Evolutionary conservation across 2,113 vertebrate genomes (phyloP), one percentile per base, ranked within the genome.

Genomic region (Calypte anna): DNA sequence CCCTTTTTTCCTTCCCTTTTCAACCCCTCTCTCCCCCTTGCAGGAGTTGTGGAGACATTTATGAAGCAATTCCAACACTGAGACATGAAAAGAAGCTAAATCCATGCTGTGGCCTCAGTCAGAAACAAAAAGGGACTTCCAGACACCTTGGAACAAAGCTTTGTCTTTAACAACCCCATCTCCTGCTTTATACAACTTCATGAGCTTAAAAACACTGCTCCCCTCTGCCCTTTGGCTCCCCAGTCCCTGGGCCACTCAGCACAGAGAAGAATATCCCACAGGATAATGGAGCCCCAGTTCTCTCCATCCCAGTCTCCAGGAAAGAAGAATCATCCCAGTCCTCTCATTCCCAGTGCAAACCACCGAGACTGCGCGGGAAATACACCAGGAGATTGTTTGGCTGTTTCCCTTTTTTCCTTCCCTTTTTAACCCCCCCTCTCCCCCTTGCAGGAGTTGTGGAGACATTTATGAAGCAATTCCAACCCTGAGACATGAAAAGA

Each of bases 311-410:
- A 63, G 64, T 96, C 97, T 79, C 96, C 20, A 30, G 91, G 91
- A 95, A 96, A 59, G 74, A 89, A 91, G 83, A 94, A 95, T 96
- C 97, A 96, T 90, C 70, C 93, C 78, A 43, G 28, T 40, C 66
- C 89, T 96, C 84, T 95, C 91, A 95, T 70, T 83, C 88, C 92
- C 95, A 94, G 96, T 84, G 86, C 73, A 95, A 96, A 77, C 91
- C 59, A 83, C 21, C 23, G 69, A 91, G 92, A 96, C 55, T 75
- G 75, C 5, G 28, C 95, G 84, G 16, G 83, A 93, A 96, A 90
- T 33, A 70, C 78, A 88, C 62, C 51, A 90, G 94, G 76, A 80
- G 75, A 94, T 44, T 94, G 57, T 96, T 94, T 96, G 92, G 85
- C 66, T 76, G 36, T 46, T 86, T 76, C 38, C 43, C 57, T 85